Evolutionary conservation across 2,113 vertebrate genomes (phyloP).

Genomic region (Dendropsophus ebraccatus): DNA sequence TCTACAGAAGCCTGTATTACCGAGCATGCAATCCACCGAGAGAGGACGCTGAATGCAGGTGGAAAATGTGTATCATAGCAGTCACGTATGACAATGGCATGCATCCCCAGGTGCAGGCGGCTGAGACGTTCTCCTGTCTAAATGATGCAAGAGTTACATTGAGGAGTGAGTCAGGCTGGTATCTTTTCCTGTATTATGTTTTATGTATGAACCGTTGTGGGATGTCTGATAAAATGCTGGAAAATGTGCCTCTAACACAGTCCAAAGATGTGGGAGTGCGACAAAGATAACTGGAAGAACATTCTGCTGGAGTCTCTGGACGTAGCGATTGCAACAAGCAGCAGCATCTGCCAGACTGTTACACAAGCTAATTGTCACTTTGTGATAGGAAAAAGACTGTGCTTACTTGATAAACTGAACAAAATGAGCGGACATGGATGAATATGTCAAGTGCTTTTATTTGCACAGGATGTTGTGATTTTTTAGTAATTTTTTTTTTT

Average conservation of each 20-base stretch:
- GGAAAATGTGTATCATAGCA: background rate
- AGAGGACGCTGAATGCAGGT: background rate
- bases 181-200: background rate
- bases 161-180: background rate
- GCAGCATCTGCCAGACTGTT: conserved; percentile 29
- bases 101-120: conserved; percentile 25
- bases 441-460: conserved; percentile 11
- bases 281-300: conserved; percentile 42
- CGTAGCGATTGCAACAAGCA: conserved; percentile 19
- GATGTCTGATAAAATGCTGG: conserved; percentile 24
- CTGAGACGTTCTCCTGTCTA: background rate
- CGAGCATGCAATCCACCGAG: background rate
- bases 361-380: conserved; percentile 37
- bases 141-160: conserved; percentile 40
- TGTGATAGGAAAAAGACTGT: background rate
- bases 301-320: conserved; percentile 35
- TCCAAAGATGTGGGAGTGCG: conserved; percentile 36
- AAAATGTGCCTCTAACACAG: conserved; percentile 24
- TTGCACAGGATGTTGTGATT: background rate
- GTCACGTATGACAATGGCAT: background rate
- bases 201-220: conserved; percentile 12
- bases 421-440: background rate
- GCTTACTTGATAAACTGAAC: conserved; percentile 11
- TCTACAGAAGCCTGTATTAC: background rate
- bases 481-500: background rate